Conservation (phyloP, 2,888 invertebrate species). For the Eudasyphora cyanicolor region DNA sequence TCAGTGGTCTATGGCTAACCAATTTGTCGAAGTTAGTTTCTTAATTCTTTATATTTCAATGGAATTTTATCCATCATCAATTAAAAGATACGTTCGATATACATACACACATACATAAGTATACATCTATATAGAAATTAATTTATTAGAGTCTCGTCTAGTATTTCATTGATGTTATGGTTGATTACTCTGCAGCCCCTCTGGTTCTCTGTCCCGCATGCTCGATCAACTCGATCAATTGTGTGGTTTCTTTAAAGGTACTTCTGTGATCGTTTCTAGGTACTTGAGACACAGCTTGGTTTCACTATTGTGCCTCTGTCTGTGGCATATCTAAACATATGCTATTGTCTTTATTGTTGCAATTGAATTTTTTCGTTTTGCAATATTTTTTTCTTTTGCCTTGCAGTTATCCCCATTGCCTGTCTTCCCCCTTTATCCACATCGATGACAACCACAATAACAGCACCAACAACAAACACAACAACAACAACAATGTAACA, state of each 20-base stretch:
- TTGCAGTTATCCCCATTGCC: not conserved
- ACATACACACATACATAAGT: too few species aligned
- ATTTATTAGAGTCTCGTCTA: slow-evolving; percentile 2
- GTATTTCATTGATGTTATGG: not conserved
- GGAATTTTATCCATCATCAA: not conserved
- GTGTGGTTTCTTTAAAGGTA: not conserved
- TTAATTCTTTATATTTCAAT: not conserved
- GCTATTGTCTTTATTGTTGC: slow-evolving; percentile 59
- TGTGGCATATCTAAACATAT: slow-evolving; percentile 64
- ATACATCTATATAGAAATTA: slow-evolving; percentile 6
- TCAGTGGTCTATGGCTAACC: not conserved
- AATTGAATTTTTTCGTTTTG: slow-evolving; percentile 61
- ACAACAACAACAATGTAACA: slow-evolving; percentile 31
- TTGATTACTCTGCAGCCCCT: not conserved
- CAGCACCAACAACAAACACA: slow-evolving; percentile 16
- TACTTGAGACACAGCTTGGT: slow-evolving; percentile 35
- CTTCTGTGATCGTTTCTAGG: not conserved
- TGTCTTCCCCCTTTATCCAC: not conserved
- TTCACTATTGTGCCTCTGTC: not conserved
- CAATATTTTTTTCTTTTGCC: slow-evolving; percentile 41
- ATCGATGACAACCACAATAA: not conserved
- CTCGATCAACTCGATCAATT: not conserved
- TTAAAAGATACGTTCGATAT: too few species aligned
- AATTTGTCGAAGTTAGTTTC: not conserved
- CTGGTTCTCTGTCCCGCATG: not conserved